Base-by-base conservation (phyloP, 2,113 vertebrate species). In the Hippocampus mohnikei region DNA sequence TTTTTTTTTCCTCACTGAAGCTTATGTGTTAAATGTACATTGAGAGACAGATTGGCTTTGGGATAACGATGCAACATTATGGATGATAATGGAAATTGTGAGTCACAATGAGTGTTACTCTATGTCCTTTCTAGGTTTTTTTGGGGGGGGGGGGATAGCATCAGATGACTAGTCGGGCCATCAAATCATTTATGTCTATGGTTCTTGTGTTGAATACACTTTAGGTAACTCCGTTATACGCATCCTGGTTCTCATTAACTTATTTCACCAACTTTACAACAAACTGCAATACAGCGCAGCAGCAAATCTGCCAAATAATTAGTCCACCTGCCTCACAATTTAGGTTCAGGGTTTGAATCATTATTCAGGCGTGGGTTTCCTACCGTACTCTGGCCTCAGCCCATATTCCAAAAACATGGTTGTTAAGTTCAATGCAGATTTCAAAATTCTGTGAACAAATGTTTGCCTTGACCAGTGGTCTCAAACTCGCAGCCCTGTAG, bases 161-260 rank as follows among this genome's bases (percentile, higher is more conserved):
- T 37, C n/a, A 42, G 5, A 12, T 63, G 18, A 41, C 60, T 62
- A 64, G 18, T 69, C 67, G 29, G 53, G n/a, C 42, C 67, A 42
- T 64, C 42, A 10, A 25, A 64, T 33, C 3, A 8, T 60, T 3
- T 20, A 29, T 44, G 29, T 21, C 23, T 27, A 11, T 60, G 58
- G 42, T 63, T 67, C 40, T 53, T 42, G 40, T 52, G 70, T 66
- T 13, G 0, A 69, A 65, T 58, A 23, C 13, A 12, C 40, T 13
- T 61, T 21, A 71, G 5, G 61, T 1, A 29, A 59, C 25, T 50
- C 59, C 15, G 5, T 50, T 52, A 59, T 71, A 9, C 27, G 15
- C 23, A 27, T 58, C 25, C 55, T 20, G 48, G 5, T 40, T 66
- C 73, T 20, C 78, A 77, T 78, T 70, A 55, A 23, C 58, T 71